Percentiles rank a stretch among this genome's conserved stretches.
Conservation (phyloP, 2,797 vertebrate genomes). For the Gadopsis bispinosus region DNA sequence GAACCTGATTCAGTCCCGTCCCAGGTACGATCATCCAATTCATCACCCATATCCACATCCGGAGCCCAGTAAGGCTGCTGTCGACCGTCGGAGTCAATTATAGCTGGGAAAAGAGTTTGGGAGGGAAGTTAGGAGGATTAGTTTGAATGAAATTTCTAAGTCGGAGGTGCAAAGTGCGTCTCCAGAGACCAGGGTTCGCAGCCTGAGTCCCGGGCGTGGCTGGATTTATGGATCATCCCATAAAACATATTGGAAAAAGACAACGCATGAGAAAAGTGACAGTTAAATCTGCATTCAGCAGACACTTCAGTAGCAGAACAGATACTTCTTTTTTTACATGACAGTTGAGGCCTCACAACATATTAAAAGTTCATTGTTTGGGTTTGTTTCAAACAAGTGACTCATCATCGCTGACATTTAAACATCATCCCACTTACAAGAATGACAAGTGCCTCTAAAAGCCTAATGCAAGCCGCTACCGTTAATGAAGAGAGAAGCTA, state of each 20-base stretch:
- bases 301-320: neutral
- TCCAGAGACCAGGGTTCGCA: too few species aligned
- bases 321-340: neutral
- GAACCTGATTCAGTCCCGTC: too few species aligned
- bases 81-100: too few species aligned
- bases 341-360: neutral
- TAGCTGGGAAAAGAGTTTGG: too few species aligned
- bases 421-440: slow-evolving; percentile 36
- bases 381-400: slow-evolving; percentile 33
- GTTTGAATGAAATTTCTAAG: too few species aligned
- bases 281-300: neutral
- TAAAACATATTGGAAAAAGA: neutral
- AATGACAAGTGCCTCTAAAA: slow-evolving; percentile 31
- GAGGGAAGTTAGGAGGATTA: too few species aligned
- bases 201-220: too few species aligned
- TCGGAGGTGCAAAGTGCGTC: too few species aligned
- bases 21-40: too few species aligned
- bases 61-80: too few species aligned
- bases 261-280: neutral
- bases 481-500: neutral
- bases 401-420: slow-evolving; percentile 36
- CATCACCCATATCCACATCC: too few species aligned
- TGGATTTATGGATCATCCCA: neutral
- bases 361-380: slow-evolving; percentile 12
- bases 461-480: neutral